Conservation (phyloP, 2,797 vertebrate genomes). For the Poecilia wingei region DNA sequence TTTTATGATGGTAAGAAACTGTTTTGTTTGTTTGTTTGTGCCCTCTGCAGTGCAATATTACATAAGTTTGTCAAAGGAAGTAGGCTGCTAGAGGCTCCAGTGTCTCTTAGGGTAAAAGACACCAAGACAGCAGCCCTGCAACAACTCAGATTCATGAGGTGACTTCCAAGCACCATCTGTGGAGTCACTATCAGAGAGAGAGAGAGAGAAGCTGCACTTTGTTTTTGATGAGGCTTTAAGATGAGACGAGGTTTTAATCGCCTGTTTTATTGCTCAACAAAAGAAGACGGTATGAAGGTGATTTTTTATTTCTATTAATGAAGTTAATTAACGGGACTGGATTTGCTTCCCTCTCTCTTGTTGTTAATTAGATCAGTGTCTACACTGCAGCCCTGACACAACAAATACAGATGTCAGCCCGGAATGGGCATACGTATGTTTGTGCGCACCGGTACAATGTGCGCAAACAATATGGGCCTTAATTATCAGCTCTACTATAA, state of each 20-base stretch:
- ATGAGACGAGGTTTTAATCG: constrained; percentile 74
- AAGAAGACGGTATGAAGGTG: constrained; percentile 78
- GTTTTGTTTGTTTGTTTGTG: constrained; percentile 50
- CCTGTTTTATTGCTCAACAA: constrained; percentile 79
- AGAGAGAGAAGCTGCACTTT: constrained; percentile 53
- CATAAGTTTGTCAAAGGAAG: constrained; percentile 65
- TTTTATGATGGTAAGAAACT: constrained; percentile 52
- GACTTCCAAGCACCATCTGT: constrained; percentile 69
- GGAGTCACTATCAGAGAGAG: constrained; percentile 48
- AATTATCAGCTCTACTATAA: neutral
- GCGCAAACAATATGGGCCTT: neutral
- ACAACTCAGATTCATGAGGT: constrained; percentile 49
- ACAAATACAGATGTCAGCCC: constrained; percentile 72
- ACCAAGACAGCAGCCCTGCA: constrained; percentile 30
- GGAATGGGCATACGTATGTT: neutral
- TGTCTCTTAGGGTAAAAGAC: constrained; percentile 41
- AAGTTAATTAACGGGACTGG: constrained; percentile 77
- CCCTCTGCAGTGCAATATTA: constrained; percentile 55
- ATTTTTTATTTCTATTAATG: constrained; percentile 84
- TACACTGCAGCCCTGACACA: constrained; percentile 37
- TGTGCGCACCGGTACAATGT: neutral
- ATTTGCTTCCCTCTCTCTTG: constrained; percentile 66
- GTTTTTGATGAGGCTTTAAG: constrained; percentile 73
- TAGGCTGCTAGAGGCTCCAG: constrained; percentile 48
- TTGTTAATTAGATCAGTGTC: constrained; percentile 73